Conservation (phyloP, 2,888 invertebrate species). For the Campaea margaritaria region DNA sequence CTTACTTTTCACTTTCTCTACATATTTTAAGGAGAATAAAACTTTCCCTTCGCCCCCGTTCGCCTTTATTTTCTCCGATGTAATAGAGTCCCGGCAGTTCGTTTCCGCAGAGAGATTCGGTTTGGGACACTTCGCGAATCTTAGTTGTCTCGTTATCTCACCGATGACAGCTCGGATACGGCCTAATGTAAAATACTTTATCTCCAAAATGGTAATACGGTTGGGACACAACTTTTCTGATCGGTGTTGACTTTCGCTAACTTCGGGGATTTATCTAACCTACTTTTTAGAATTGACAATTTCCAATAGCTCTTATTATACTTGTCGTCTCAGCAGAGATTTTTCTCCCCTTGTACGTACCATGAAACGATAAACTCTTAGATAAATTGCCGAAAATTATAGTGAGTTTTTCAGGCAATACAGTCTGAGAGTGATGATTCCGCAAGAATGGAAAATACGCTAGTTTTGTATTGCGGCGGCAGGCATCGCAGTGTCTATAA, state of each 20-base stretch:
- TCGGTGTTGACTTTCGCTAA: slow-evolving; percentile 42
- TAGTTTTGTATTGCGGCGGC: slow-evolving; percentile 49
- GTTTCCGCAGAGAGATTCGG: slow-evolving; percentile 58
- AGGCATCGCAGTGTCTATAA: slow-evolving; percentile 84
- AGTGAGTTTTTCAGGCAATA: slow-evolving; percentile 3
- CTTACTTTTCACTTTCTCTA: slow-evolving; percentile 85
- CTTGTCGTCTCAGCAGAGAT: slow-evolving; percentile 10
- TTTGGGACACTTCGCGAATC: slow-evolving; percentile 58
- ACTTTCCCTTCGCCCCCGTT: slow-evolving; percentile 76
- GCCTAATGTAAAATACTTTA: slow-evolving; percentile 66
- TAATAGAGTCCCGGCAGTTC: slow-evolving; percentile 66
- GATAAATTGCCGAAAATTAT: slow-evolving; percentile 6
- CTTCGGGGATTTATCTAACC: slow-evolving; percentile 36
- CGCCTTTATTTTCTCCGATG: slow-evolving; percentile 74
- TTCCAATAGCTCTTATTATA: slow-evolving; percentile 21
- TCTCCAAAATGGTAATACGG: slow-evolving; percentile 59
- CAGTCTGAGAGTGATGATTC: slow-evolving; percentile 46
- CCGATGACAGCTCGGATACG: slow-evolving; percentile 58
- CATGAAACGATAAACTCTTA: background rate
- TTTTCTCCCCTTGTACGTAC: slow-evolving; percentile 5
- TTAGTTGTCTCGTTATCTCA: slow-evolving; percentile 71
- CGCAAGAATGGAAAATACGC: slow-evolving; percentile 52
- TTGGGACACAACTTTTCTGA: slow-evolving; percentile 62
- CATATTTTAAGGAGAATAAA: slow-evolving; percentile 85
- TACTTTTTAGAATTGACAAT: slow-evolving; percentile 33